Evolutionary conservation across 2,113 vertebrate species (phyloP).

Genomic region (Gymnogyps californianus): DNA sequence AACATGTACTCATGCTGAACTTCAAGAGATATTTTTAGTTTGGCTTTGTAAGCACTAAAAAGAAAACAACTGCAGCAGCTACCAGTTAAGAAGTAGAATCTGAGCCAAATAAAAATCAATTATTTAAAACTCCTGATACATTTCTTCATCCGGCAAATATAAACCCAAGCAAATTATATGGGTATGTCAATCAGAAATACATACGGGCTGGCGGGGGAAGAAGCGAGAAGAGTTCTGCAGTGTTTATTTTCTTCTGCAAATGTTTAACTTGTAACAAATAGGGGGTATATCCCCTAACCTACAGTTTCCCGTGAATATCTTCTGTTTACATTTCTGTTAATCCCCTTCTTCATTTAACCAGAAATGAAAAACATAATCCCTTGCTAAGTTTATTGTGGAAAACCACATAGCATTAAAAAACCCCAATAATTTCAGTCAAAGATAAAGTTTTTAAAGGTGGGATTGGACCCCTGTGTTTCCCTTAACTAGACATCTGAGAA

Average conservation of each 20-base stretch:
- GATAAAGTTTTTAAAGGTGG: constrained; percentile 57
- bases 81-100: neutral
- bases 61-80: neutral
- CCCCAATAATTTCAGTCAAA: constrained; percentile 54
- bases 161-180: neutral
- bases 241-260: constrained; percentile 12
- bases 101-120: constrained; percentile 4
- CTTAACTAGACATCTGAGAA: constrained; percentile 66
- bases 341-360: constrained; percentile 22
- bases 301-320: neutral
- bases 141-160: neutral
- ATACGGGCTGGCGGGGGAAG: neutral
- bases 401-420: constrained; percentile 51
- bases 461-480: constrained; percentile 45
- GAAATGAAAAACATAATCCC: constrained; percentile 8
- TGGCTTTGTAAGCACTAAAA: neutral
- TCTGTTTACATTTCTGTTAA: constrained; percentile 31
- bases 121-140: neutral
- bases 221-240: neutral
- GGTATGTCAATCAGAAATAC: neutral
- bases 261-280: neutral
- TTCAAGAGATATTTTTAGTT: constrained; percentile 9
- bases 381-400: constrained; percentile 46
- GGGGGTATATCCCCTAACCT: neutral
- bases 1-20: neutral